These are phyloP conservation scores for Neosilurus mollespiculum DNA, from an alignment of 2,797 vertebrate species.

Conservation along the genomic window DNA sequence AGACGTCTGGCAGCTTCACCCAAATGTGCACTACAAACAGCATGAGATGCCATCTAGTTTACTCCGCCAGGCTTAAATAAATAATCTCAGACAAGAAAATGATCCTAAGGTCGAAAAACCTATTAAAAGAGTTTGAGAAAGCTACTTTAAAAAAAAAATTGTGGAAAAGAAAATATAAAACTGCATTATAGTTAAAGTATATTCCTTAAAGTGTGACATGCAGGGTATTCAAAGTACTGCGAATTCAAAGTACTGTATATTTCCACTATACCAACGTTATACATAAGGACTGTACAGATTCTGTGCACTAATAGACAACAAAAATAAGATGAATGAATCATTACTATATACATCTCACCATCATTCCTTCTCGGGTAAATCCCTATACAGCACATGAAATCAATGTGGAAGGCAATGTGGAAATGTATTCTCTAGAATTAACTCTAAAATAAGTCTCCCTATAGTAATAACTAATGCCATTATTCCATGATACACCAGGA, in stretches of 20 bases:
- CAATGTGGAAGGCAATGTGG: too few species aligned
- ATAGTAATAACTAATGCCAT: not conserved
- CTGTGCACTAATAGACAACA: not conserved
- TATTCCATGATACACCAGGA: not conserved
- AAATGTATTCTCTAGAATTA: not conserved
- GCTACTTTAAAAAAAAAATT: not conserved
- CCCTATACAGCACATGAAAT: not conserved
- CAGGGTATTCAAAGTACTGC: too few species aligned
- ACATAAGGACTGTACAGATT: not conserved
- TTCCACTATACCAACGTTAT: not conserved
- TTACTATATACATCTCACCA: not conserved
- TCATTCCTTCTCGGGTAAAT: not conserved
- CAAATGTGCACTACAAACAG: not conserved
- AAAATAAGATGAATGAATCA: not conserved
- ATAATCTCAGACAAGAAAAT: not conserved
- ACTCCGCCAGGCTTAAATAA: constrained; percentile 6
- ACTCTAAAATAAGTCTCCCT: too few species aligned
- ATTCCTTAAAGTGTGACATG: not conserved
- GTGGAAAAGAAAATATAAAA: too few species aligned
- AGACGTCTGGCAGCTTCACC: constrained; percentile 3
- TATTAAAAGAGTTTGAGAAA: not conserved
- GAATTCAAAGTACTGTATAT: not conserved
- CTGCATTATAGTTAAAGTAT: too few species aligned
- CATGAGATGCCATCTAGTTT: not conserved
- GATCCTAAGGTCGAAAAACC: not conserved